Evolutionary conservation across 2,888 invertebrate species (phyloP).

Genomic region (Pardosa pseudoannulata): DNA sequence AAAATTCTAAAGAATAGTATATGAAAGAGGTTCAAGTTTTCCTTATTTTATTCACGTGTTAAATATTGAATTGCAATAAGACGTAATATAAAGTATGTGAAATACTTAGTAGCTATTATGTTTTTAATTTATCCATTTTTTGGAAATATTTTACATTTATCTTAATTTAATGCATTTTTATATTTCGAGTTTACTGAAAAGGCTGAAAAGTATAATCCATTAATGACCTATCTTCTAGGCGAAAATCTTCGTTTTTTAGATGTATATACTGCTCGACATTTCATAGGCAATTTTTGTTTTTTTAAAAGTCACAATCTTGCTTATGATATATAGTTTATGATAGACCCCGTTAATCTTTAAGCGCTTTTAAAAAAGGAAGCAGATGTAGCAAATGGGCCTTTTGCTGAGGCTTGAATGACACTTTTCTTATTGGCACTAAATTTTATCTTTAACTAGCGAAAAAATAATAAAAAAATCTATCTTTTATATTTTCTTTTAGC

Average conservation of each 20-base stretch:
- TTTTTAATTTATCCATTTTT: no score
- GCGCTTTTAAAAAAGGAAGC: conserved; percentile 24
- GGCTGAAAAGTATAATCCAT: not conserved
- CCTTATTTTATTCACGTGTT: no score
- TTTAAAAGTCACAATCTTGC: not conserved
- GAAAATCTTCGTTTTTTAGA: not conserved
- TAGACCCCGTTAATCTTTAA: conserved; percentile 11
- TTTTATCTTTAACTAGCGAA: conserved; percentile 24
- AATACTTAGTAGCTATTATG: no score
- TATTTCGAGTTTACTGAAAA: no score
- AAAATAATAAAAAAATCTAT: conserved; percentile 28
- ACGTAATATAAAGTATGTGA: no score
- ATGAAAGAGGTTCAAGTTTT: no score
- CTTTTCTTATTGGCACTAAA: conserved; percentile 49
- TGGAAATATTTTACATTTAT: no score
- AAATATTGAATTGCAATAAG: no score
- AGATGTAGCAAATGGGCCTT: conserved; percentile 38
- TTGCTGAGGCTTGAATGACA: conserved; percentile 23
- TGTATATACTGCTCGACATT: not conserved
- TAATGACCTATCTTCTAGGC: not conserved
- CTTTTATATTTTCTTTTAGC: conserved; percentile 25
- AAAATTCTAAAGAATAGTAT: no score
- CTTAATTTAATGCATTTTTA: no score
- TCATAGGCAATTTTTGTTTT: not conserved
- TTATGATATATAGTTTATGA: not conserved